Base-by-base conservation (phyloP, 2,113 vertebrate species). In the Onychostruthus taczanowskii region DNA sequence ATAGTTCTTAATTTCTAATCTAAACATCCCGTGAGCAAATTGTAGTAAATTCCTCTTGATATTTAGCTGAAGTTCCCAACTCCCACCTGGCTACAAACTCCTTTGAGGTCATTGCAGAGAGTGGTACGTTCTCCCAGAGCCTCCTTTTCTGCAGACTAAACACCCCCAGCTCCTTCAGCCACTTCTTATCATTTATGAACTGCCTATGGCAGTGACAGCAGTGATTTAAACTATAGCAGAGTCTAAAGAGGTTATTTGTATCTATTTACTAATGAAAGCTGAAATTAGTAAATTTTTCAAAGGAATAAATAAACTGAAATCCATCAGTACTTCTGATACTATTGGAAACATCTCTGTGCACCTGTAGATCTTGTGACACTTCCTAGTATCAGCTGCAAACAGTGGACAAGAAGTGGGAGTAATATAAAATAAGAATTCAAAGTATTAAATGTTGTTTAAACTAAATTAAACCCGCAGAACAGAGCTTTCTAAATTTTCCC, bases 81-180 rank as follows among this genome's bases (percentile, higher is more conserved):
- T 3, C 6, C 28, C 13, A 56, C 11, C 33, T 56, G 13, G 17
- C 21, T 37, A 12, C 31, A 55, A 13, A 11, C 9, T 39, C 11
- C 16, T 87, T 7, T 62, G 16, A 52, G 9, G 18, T 23, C 4
- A 4, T 44, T 50, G 19, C 6, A 68, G 27, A 56, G 9, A 37
- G 49, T 0, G 0, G 7, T 21, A 13, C 49, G 9, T 49, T 55
- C 30, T 74, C 22, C 19, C 1, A 1, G 27, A 69, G 23, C 35
- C 11, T 56, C 35, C 13, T 81, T 33, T 41, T 56, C 68, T 44
- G 11, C 23, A 75, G 19, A 10, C 31, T 26, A 24, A 68, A 68
- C 16, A 37, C 2, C 2, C 11, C 9, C 19, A 26, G 19, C 8
- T 68, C 35, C 35, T 13, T 68, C 75, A 68, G 35, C 19, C 11